A percentile compares a stretch with the other conserved stretches of the same genome.
These are phyloP conservation scores for Uloborus plumipes DNA, from an alignment of 2,888 invertebrate genomes.

Conservation along the genomic window DNA sequence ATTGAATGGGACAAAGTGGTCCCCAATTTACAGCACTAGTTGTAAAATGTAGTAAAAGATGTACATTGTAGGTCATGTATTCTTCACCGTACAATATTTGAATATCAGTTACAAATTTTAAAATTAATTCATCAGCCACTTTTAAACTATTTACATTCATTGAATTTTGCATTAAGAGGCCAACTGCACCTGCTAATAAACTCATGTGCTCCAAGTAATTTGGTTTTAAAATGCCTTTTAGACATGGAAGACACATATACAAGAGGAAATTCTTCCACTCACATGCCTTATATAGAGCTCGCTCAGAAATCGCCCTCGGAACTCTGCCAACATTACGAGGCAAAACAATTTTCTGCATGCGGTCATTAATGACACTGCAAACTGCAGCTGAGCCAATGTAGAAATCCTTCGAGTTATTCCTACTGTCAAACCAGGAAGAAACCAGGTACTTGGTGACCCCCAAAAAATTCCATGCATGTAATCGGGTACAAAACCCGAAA, in stretches of 20 bases:
- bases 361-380: background rate
- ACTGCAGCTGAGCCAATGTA: too few relatives aligned
- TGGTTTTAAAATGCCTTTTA: slow-evolving; percentile 2
- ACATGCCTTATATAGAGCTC: background rate
- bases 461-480: slow-evolving; percentile 5
- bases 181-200: slow-evolving; percentile 8
- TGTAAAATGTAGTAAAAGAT: slow-evolving; percentile 6
- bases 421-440: background rate
- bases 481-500: background rate
- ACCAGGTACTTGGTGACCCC: background rate
- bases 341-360: background rate
- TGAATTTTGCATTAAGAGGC: background rate
- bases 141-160: background rate
- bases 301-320: background rate
- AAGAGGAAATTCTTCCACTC: background rate
- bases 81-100: slow-evolving; percentile 2
- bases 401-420: background rate
- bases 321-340: background rate
- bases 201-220: background rate
- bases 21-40: background rate
- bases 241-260: background rate
- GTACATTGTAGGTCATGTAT: background rate
- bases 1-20: slow-evolving; percentile 11
- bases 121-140: background rate
- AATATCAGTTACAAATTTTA: background rate